phyloP scores from a whole-genome alignment of 2,797 vertebrate genomes.

The Prunella strophiata region DNA sequence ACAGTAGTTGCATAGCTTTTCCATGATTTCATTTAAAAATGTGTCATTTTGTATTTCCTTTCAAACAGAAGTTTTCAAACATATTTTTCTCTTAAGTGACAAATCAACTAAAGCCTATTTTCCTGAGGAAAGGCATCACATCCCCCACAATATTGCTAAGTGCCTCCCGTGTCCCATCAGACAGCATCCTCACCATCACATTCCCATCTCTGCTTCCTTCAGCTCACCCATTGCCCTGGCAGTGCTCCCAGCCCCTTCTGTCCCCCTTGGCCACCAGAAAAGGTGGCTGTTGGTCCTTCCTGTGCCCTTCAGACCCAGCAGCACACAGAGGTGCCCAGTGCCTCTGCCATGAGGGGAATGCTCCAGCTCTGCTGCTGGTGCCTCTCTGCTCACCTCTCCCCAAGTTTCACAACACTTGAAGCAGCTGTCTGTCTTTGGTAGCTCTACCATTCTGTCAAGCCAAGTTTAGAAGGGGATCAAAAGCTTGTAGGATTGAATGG shows the following conservation, averaged over 20 bases:
- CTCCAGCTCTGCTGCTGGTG: background rate
- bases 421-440: background rate
- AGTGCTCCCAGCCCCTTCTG: background rate
- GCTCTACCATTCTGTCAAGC: background rate
- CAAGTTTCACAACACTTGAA: fast-evolving
- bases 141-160: fast-evolving
- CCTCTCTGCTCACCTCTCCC: background rate
- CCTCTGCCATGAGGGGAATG: background rate
- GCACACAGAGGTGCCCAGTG: too few species aligned
- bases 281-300: background rate
- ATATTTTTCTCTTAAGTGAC: background rate
- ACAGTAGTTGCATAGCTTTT: background rate
- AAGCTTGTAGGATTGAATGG: background rate
- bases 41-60: background rate
- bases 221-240: fast-evolving
- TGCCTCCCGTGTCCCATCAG: background rate
- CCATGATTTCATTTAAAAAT: background rate
- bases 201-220: background rate
- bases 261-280: background rate
- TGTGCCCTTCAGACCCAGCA: background rate
- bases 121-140: background rate
- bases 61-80: background rate
- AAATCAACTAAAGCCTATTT: background rate
- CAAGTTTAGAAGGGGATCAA: background rate
- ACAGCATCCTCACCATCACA: fast-evolving